A percentile compares a stretch with the other conserved stretches of the same genome.
phyloP scores from a whole-genome alignment of 2,113 vertebrate species.

The Nanger granti region DNA sequence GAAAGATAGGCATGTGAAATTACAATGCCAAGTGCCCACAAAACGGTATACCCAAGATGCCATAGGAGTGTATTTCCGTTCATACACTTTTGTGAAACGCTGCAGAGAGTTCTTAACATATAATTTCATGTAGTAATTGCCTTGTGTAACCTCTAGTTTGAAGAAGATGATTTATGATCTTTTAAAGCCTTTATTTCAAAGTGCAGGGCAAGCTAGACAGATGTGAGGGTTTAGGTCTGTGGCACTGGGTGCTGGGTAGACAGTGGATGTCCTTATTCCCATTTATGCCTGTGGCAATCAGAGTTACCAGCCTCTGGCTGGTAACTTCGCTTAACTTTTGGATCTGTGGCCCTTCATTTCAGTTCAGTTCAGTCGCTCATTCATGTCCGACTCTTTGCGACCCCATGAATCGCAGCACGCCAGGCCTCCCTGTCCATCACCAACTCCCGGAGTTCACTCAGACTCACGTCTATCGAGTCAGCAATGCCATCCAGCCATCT shows the following conservation, averaged over 20 bases:
- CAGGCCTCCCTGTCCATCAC: too few species aligned
- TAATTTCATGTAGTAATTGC: not conserved
- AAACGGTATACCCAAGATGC: not conserved
- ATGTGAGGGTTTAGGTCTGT: not conserved
- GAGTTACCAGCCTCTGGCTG: not conserved
- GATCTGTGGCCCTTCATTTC: not conserved
- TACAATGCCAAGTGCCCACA: not conserved
- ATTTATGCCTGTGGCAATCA: not conserved
- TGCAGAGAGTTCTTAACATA: not conserved
- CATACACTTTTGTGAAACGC: not conserved
- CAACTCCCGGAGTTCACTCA: too few species aligned
- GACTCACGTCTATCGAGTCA: too few species aligned
- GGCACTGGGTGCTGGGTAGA: not conserved
- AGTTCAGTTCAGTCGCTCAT: too few species aligned
- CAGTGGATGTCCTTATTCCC: not conserved
- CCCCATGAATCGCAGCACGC: too few species aligned
- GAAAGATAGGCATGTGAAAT: not conserved
- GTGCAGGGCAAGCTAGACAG: not conserved
- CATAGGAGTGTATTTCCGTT: not conserved
- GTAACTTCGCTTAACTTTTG: constrained; percentile 12
- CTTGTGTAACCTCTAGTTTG: not conserved
- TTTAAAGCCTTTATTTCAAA: constrained; percentile 39
- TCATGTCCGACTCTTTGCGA: too few species aligned
- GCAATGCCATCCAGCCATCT: too few species aligned
- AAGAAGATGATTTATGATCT: constrained; percentile 38